A percentile compares a stretch with the other conserved stretches of the same genome.
Evolutionary conservation across 2,888 invertebrate genomes (phyloP).

Genomic region (Brachycybe producta): DNA sequence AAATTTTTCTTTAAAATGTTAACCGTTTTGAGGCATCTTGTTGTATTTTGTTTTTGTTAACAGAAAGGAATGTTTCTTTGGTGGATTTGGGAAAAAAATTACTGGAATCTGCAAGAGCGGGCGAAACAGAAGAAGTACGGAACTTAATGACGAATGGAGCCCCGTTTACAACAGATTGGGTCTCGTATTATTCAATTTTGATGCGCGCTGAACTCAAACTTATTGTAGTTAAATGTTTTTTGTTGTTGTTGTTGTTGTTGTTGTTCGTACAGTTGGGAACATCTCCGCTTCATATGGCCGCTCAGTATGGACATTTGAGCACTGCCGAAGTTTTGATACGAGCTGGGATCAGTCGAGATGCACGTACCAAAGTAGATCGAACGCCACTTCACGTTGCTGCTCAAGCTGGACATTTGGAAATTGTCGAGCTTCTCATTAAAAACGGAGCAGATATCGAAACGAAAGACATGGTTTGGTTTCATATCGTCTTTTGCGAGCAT

Average conservation of each 20-base stretch:
- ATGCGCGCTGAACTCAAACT: neutral
- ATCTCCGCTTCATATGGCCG: constrained; percentile 75
- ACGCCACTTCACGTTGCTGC: constrained; percentile 83
- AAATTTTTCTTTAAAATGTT: too few relatives aligned
- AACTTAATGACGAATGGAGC: constrained; percentile 72
- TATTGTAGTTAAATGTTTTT: too few relatives aligned
- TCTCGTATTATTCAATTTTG: constrained; percentile 33
- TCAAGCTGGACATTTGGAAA: constrained; percentile 62
- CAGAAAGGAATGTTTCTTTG: constrained; percentile 28
- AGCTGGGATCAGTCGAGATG: constrained; percentile 76
- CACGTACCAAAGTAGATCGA: constrained; percentile 79
- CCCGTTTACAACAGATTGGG: constrained; percentile 87
- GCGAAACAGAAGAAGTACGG: constrained; percentile 60
- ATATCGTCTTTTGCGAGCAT: constrained; percentile 11
- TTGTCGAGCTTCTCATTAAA: constrained; percentile 53
- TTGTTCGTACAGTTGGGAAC: constrained; percentile 57
- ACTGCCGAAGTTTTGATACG: constrained; percentile 68
- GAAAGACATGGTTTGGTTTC: constrained; percentile 53
- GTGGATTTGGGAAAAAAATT: constrained; percentile 74
- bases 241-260: neutral
- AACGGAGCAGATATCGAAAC: constrained; percentile 59
- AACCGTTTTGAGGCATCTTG: neutral
- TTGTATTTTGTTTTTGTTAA: neutral
- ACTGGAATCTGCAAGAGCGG: constrained; percentile 62
- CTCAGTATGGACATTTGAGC: constrained; percentile 61